Conservation (phyloP, 2,113 vertebrate genomes). For the Passer montanus region DNA sequence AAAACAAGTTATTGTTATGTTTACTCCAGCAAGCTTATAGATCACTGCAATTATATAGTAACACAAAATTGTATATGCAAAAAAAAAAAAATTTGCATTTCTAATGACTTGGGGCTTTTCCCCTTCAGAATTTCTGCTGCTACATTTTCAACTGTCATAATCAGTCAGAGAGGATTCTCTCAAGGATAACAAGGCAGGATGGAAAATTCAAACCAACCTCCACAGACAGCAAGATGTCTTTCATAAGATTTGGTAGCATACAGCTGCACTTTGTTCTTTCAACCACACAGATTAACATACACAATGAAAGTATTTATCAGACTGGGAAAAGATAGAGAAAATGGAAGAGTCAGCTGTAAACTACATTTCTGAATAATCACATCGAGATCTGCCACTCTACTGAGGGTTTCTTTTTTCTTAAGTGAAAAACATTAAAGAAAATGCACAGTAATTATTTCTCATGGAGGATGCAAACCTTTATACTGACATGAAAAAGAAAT, state of each 20-base stretch:
- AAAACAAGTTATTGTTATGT: slow-evolving; percentile 9
- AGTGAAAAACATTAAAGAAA: slow-evolving; percentile 15
- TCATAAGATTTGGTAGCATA: background rate
- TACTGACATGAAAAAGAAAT: background rate
- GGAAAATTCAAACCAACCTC: background rate
- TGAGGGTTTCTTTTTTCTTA: background rate
- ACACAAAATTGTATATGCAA: background rate
- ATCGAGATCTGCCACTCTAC: background rate
- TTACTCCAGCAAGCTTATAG: background rate
- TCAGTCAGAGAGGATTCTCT: background rate
- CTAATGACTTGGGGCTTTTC: background rate
- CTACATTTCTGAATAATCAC: background rate
- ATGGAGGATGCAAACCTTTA: slow-evolving; percentile 14
- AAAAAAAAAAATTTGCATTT: background rate
- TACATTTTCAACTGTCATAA: background rate
- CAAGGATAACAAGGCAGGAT: background rate
- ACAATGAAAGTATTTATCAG: background rate
- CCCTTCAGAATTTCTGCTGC: background rate
- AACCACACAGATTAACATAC: background rate
- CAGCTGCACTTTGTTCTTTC: background rate
- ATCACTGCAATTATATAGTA: background rate
- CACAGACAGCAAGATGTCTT: background rate
- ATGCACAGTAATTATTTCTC: background rate
- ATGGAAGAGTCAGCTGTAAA: background rate
- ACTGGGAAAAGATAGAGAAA: background rate